Conservation (phyloP, 2,113 vertebrate genomes). For the Takifugu bimaculatus region DNA sequence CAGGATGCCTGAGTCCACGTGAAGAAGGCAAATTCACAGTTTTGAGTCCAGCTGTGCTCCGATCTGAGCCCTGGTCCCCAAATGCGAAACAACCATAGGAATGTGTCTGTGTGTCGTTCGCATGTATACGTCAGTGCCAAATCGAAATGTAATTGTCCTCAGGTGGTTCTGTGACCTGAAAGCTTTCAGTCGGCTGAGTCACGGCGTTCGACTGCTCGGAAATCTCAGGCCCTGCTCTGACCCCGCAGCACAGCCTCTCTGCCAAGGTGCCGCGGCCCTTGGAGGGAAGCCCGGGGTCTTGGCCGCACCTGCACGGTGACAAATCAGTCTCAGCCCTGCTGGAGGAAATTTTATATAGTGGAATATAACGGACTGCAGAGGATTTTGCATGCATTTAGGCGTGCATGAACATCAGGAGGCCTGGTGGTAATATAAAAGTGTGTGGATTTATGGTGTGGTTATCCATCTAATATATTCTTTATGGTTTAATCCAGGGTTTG, state of each 20-base stretch:
- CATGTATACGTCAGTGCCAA: constrained; percentile 17
- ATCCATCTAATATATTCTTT: constrained; percentile 31
- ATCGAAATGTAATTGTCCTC: constrained; percentile 31
- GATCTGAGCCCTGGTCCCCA: too few species aligned
- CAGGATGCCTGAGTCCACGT: too few species aligned
- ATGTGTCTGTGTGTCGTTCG: constrained; percentile 40
- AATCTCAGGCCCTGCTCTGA: constrained; percentile 54
- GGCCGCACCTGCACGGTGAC: constrained; percentile 52
- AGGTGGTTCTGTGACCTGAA: constrained; percentile 45
- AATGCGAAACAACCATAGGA: constrained; percentile 18
- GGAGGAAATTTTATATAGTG: constrained; percentile 21
- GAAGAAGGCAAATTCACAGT: too few species aligned
- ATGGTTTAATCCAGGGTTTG: constrained; percentile 2
- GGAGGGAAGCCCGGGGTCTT: constrained; percentile 26
- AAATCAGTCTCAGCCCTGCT: constrained; percentile 24
- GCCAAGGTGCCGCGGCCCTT: constrained; percentile 39
- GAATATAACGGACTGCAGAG: constrained; percentile 32
- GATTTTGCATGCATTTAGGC: constrained; percentile 19
- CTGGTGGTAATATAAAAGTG: neutral
- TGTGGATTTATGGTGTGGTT: constrained; percentile 26
- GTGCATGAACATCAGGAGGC: constrained; percentile 27
- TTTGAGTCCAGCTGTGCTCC: too few species aligned
- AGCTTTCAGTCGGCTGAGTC: constrained; percentile 57
- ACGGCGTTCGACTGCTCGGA: constrained; percentile 47
- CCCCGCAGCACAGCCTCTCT: constrained; percentile 19